A percentile compares a stretch with the other conserved stretches of the same genome.
phyloP scores from a whole-genome alignment of 2,113 vertebrate genomes.

The Chaetorhynchus papuensis region DNA sequence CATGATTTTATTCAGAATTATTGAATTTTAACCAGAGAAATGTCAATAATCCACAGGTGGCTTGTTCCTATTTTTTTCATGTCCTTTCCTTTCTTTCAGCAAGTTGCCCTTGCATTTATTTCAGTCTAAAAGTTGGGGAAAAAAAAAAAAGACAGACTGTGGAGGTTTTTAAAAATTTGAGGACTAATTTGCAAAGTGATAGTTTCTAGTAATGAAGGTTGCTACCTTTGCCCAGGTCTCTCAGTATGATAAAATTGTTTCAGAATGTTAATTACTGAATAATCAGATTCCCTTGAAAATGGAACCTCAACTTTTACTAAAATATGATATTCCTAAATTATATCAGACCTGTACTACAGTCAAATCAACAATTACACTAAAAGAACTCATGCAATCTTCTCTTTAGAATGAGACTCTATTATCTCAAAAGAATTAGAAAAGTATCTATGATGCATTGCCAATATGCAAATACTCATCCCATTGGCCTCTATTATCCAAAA shows the following conservation, averaged over 20 bases:
- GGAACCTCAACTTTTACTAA: not conserved
- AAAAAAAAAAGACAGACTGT: not conserved
- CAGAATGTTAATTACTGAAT: slow-evolving; percentile 39
- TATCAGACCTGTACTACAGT: not conserved
- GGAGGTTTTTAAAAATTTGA: not conserved
- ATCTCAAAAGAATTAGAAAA: slow-evolving; percentile 16
- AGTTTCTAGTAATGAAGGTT: slow-evolving; percentile 18
- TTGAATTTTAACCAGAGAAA: not conserved
- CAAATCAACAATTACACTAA: not conserved
- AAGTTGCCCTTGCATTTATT: not conserved
- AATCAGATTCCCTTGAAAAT: not conserved
- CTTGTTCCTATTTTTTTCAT: not conserved
- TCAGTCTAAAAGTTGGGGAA: not conserved
- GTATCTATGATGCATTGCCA: not conserved
- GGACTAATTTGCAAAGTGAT: slow-evolving; percentile 38
- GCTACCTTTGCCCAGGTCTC: slow-evolving; percentile 27
- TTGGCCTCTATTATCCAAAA: slow-evolving; percentile 7
- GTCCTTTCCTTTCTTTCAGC: not conserved
- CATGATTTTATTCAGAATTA: not conserved
- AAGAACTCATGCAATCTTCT: not conserved
- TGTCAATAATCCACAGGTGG: not conserved
- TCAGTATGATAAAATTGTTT: slow-evolving; percentile 12
- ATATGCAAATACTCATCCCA: not conserved
- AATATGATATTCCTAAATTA: not conserved
- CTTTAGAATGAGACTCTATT: not conserved